Conservation (phyloP, 2,888 invertebrate genomes). For the Bhutanitis thaidina region DNA sequence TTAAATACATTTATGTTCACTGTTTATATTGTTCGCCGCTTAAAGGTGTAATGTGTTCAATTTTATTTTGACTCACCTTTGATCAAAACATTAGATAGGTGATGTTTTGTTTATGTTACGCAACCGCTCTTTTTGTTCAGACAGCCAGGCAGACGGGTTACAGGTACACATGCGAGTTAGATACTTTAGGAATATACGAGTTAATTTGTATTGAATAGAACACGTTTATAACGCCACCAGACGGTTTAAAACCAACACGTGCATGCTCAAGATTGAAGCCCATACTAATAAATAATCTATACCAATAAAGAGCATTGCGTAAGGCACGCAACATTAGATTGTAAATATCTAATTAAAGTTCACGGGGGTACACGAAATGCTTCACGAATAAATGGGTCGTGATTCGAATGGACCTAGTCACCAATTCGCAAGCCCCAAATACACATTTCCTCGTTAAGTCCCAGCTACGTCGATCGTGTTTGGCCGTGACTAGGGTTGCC, state of each 20-base stretch:
- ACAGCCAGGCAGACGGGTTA: constrained; percentile 17
- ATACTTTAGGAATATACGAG: constrained; percentile 8
- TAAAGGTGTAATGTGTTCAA: constrained; percentile 1
- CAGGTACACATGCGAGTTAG: constrained; percentile 17
- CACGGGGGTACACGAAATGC: not conserved
- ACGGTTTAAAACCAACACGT: not conserved
- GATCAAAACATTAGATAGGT: constrained; percentile 12
- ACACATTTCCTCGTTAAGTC: constrained; percentile 54
- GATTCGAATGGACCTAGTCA: constrained; percentile 34
- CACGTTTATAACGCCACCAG: not conserved
- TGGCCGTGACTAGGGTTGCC: no score
- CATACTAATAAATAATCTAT: constrained; percentile 32
- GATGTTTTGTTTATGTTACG: constrained; percentile 15
- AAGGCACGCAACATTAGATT: constrained; percentile 44
- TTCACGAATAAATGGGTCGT: constrained; percentile 10
- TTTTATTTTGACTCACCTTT: constrained; percentile 12
- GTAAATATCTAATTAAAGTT: constrained; percentile 56
- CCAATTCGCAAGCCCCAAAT: constrained; percentile 59
- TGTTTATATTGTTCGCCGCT: no score
- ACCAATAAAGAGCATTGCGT: constrained; percentile 41
- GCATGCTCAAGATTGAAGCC: constrained; percentile 11
- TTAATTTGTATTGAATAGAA: constrained; percentile 11
- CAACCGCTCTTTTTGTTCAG: constrained; percentile 19
- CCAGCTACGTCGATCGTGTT: not conserved
- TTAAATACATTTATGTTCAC: no score